Evolutionary conservation across 2,888 invertebrate species (phyloP).

Genomic region (Brachynemurus nebulosus): DNA sequence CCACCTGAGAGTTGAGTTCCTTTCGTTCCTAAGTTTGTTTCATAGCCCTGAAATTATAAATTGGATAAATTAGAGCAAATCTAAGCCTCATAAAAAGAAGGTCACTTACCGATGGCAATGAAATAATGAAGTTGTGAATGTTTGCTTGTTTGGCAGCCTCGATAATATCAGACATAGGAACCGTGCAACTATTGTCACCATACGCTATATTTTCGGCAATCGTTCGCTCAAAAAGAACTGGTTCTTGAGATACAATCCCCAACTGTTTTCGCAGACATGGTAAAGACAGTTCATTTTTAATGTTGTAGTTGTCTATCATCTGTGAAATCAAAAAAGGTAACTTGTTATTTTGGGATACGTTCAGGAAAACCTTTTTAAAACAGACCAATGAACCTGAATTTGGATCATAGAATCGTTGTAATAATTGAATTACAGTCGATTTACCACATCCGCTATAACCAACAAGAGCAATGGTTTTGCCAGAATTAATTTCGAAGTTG

Average conservation of each 20-base stretch:
- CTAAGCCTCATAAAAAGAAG: too few species aligned
- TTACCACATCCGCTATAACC: slow-evolving; percentile 73
- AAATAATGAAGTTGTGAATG: slow-evolving; percentile 60
- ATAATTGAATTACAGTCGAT: slow-evolving; percentile 64
- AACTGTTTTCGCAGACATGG: slow-evolving; percentile 55
- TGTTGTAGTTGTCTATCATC: slow-evolving; percentile 43
- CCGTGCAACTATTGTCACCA: slow-evolving; percentile 58
- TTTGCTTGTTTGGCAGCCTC: slow-evolving; percentile 61
- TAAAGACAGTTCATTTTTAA: slow-evolving; percentile 46
- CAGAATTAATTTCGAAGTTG: slow-evolving; percentile 48
- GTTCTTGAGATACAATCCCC: slow-evolving; percentile 77
- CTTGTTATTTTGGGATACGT: too few species aligned
- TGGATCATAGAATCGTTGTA: slow-evolving; percentile 70
- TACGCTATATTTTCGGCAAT: slow-evolving; percentile 81
- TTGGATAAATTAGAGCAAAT: too few species aligned
- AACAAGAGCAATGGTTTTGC: slow-evolving; percentile 62
- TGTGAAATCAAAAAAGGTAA: slow-evolving; percentile 21
- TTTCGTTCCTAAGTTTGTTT: slow-evolving; percentile 36
- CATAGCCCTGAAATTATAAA: slow-evolving; percentile 41
- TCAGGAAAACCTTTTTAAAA: too few species aligned
- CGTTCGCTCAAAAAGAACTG: slow-evolving; percentile 67
- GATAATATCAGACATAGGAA: slow-evolving; percentile 58
- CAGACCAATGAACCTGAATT: slow-evolving; percentile 41
- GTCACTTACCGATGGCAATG: slow-evolving; percentile 42
- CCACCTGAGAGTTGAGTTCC: slow-evolving; percentile 40